Evolutionary conservation across 2,888 invertebrate species (phyloP), one percentile per base, ranked within the genome.

Genomic region (Autographa pulchrina): DNA sequence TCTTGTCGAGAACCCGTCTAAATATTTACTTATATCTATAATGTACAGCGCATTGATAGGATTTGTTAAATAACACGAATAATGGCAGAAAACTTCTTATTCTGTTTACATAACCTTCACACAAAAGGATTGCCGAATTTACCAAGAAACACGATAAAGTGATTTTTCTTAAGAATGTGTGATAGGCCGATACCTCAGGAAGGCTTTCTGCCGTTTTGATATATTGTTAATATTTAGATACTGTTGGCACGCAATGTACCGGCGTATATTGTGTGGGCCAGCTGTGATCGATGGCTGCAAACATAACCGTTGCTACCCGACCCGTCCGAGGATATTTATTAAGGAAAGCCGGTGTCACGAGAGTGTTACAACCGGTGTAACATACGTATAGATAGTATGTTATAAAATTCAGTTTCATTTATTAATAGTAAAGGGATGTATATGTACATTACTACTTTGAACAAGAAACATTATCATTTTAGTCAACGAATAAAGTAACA

Each of bases 301-400:
- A 76, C 77, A 71, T 72, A 70, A 80, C 74, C 62, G 52, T 74
- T 68, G 61, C 68, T 67, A 73, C 74, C 75, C 63, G 58, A 62
- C 48, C 72, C 70, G 72, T 70, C 68, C 75, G 68, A 66, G 65
- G 48, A 64, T 75, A 81, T 83, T 84, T 86, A 81, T 80, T 74
- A 80, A 69, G 69, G 65, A 71, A 80, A 77, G 65, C 68, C 77
- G 73, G 75, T 77, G 75, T 79, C 75, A 82, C 69, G 75, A 58
- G 61, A 75, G 35, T 70, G 72, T 73, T 78, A 74, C 75, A 79
- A 79, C 74, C 74, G 61, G 18, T 48, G 56, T 67, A 71, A 81
- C 81, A 83, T 81, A 70, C 73, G 18, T 38, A 72, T 78, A 56
- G 69, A 52, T 56, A 78, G 67, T 75, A 75, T 62, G 59, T 68